Conservation (phyloP, 1,140 invertebrate genomes). For the Megalonaias nervosa region DNA sequence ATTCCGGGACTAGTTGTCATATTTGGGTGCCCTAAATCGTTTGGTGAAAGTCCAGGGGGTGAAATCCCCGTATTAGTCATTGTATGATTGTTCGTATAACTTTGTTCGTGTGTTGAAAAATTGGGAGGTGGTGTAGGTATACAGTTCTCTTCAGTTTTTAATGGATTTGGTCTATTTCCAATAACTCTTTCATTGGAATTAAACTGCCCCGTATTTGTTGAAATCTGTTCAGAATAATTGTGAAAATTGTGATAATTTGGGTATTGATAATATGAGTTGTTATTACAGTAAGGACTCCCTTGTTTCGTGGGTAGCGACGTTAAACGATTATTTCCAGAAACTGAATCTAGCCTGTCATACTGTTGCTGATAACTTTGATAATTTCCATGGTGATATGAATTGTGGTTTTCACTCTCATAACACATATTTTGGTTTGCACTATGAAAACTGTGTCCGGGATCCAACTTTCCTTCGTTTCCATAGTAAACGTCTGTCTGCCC, state of each 20-base stretch:
- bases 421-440: conserved; percentile 26
- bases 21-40: conserved; percentile 29
- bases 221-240: conserved; percentile 20
- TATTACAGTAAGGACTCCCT: conserved; percentile 3
- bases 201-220: conserved; percentile 30
- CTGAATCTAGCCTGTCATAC: conserved; percentile 27
- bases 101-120: conserved; percentile 35
- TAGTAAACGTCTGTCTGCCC: conserved; percentile 33
- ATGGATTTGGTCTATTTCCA: conserved; percentile 6
- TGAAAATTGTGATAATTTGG: conserved; percentile 27
- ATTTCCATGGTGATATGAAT: conserved; percentile 17
- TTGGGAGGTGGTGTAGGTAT: conserved; percentile 35
- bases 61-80: conserved; percentile 23
- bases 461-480: conserved; percentile 20
- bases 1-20: conserved; percentile 23
- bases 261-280: conserved; percentile 19
- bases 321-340: conserved; percentile 9
- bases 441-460: conserved; percentile 23
- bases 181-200: background rate
- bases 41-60: conserved; percentile 32
- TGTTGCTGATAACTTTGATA: conserved; percentile 31
- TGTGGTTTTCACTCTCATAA: conserved; percentile 23
- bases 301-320: conserved; percentile 27
- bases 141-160: conserved; percentile 33
- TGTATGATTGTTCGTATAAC: conserved; percentile 33